These are phyloP conservation scores for Triplophysa siluroides DNA, from an alignment of 2,113 vertebrate species.

Conservation along the genomic window DNA sequence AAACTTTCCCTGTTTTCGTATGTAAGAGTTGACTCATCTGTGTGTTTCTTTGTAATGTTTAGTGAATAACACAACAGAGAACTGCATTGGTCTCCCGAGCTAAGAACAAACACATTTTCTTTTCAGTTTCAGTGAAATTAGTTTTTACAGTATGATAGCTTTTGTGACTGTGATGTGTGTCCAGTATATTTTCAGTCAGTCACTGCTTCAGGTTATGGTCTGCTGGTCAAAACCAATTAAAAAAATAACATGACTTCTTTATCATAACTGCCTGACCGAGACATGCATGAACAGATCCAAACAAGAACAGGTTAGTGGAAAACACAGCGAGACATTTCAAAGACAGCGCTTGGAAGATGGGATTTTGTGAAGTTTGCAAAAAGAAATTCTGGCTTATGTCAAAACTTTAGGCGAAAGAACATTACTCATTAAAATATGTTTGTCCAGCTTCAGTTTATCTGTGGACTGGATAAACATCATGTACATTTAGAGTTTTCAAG, in stretches of 20 bases:
- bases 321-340: neutral
- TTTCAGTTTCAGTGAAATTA: no score
- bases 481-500: no score
- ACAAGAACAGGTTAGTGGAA: neutral
- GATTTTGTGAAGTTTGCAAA: neutral
- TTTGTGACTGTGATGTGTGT: no score
- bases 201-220: constrained; percentile 26
- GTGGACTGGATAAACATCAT: no score
- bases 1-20: no score
- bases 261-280: constrained; percentile 38
- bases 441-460: constrained; percentile 23
- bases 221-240: constrained; percentile 48
- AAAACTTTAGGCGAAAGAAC: neutral
- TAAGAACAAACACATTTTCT: no score
- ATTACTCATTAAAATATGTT: neutral
- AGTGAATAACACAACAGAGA: no score
- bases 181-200: neutral
- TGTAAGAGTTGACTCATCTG: no score
- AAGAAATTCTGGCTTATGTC: neutral
- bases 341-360: neutral
- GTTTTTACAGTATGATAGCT: no score
- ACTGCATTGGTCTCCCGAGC: no score
- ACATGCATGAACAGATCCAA: constrained; percentile 23
- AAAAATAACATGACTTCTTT: constrained; percentile 28
- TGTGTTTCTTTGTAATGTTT: no score